A percentile compares a stretch with the other conserved stretches of the same genome.
Conservation (phyloP, 2,888 invertebrate species). For the Blastobasis adustella region DNA sequence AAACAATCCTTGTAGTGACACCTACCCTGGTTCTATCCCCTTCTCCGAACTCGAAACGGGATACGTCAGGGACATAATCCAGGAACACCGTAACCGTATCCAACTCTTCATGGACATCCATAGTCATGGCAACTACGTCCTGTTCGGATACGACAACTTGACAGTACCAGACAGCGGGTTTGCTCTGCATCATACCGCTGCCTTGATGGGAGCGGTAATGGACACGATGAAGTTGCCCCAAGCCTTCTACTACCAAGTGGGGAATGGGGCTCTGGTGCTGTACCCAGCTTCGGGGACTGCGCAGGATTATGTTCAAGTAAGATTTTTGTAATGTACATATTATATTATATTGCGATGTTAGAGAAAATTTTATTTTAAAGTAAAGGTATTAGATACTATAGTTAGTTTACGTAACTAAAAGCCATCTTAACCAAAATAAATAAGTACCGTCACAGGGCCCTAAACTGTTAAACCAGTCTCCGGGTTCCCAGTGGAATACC, state of each 20-base stretch:
- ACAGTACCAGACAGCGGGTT: slow-evolving; percentile 55
- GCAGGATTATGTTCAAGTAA: slow-evolving; percentile 73
- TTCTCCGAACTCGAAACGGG: slow-evolving; percentile 79
- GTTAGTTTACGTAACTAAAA: too few relatives aligned
- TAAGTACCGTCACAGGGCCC: too few relatives aligned
- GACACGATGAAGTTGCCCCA: slow-evolving; percentile 42
- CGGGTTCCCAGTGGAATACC: too few relatives aligned
- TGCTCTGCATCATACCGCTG: slow-evolving; percentile 40
- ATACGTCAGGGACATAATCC: slow-evolving; percentile 71
- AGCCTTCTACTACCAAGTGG: slow-evolving; percentile 59
- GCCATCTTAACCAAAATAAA: too few relatives aligned
- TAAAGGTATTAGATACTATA: too few relatives aligned
- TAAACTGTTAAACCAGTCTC: too few relatives aligned
- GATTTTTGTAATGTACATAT: too few relatives aligned
- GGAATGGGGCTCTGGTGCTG: slow-evolving; percentile 58
- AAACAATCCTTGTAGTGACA: slow-evolving; percentile 68
- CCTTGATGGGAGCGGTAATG: slow-evolving; percentile 47
- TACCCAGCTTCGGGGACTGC: slow-evolving; percentile 78
- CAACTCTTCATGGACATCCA: slow-evolving; percentile 82
- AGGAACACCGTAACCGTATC: slow-evolving; percentile 52
- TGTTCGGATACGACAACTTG: slow-evolving; percentile 38
- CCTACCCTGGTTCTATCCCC: slow-evolving; percentile 73
- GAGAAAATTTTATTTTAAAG: too few relatives aligned
- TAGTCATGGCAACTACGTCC: slow-evolving; percentile 79
- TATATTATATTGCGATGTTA: too few relatives aligned